These are phyloP conservation scores for Noctilio leporinus DNA, from an alignment of 2,113 vertebrate species.

Conservation along the genomic window DNA sequence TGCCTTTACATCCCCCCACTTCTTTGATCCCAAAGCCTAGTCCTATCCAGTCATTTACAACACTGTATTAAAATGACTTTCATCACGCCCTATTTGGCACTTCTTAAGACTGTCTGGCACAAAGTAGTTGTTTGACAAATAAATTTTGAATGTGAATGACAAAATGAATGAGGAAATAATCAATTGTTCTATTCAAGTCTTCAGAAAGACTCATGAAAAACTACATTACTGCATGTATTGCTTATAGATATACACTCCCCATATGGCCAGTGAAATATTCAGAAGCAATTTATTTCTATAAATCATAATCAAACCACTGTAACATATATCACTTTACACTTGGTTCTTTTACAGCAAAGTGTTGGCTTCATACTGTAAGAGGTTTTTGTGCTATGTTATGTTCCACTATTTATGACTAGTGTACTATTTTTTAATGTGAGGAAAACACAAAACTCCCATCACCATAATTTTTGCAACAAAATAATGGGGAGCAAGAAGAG, in stretches of 20 bases:
- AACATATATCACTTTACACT: background rate
- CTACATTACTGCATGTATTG: background rate
- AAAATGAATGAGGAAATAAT: background rate
- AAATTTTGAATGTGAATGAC: background rate
- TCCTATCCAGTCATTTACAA: background rate
- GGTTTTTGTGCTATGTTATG: background rate
- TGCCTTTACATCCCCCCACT: background rate
- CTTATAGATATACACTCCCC: background rate
- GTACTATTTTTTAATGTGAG: background rate
- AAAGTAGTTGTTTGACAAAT: background rate
- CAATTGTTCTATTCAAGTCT: background rate
- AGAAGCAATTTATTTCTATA: background rate
- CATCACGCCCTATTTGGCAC: background rate
- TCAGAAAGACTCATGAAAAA: background rate
- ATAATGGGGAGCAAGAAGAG: background rate
- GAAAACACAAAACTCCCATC: background rate
- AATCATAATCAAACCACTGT: background rate
- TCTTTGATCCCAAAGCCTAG: background rate
- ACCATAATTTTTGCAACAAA: background rate
- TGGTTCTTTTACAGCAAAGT: background rate
- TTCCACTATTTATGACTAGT: background rate
- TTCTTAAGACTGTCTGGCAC: background rate
- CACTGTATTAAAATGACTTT: background rate
- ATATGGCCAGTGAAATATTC: background rate
- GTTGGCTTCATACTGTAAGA: background rate